Evolutionary conservation across 2,888 invertebrate species (phyloP).

Genomic region (Diabrotica balteata): DNA sequence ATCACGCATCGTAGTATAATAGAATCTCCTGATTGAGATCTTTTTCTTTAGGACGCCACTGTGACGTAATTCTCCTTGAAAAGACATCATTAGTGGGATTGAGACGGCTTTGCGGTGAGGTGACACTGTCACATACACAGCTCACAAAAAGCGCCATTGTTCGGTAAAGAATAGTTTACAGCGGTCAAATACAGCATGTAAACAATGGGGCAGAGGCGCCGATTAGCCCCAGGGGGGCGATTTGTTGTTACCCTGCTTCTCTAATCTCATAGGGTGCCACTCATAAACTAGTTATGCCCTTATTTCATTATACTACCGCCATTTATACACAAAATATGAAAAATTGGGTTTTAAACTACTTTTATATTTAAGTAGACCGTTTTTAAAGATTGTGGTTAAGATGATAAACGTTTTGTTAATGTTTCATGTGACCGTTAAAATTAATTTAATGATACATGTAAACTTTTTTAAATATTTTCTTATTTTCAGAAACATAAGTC

Average conservation of each 20-base stretch:
- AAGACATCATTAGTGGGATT: constrained; percentile 57
- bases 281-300: constrained; percentile 55
- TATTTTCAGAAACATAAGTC: too few species aligned
- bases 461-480: too few species aligned
- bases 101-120: constrained; percentile 52
- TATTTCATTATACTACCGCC: constrained; percentile 46
- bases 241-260: constrained; percentile 43
- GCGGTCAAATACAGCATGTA: constrained; percentile 53
- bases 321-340: constrained; percentile 25
- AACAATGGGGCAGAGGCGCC: constrained; percentile 57
- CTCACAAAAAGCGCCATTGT: constrained; percentile 53
- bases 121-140: constrained; percentile 54
- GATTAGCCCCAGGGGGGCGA: constrained; percentile 54
- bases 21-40: too few species aligned
- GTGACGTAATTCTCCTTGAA: constrained; percentile 38
- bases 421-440: too few species aligned
- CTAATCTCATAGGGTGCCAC: constrained; percentile 35
- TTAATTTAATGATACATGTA: too few species aligned
- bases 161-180: constrained; percentile 51
- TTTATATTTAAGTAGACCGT: not conserved
- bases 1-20: too few species aligned
- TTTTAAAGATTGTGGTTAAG: too few species aligned
- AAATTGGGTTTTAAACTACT: constrained; percentile 21
- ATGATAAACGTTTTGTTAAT: too few species aligned
- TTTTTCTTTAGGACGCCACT: constrained; percentile 34